These are phyloP conservation scores for Eulacestoma nigropectus DNA, from an alignment of 2,113 vertebrate species.

Conservation along the genomic window DNA sequence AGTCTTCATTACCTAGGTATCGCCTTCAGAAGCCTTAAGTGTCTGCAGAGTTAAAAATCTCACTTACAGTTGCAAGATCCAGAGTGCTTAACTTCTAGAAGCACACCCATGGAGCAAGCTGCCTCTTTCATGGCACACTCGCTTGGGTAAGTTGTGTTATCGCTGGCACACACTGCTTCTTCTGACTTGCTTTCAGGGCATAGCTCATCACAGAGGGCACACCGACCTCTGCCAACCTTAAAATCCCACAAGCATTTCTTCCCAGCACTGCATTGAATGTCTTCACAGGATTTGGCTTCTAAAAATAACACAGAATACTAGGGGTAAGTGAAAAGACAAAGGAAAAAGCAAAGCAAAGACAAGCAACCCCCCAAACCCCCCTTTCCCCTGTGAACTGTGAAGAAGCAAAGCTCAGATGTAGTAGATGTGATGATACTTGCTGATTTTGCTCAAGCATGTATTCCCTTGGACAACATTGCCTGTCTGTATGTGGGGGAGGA, in stretches of 20 bases:
- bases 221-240: slow-evolving; percentile 89
- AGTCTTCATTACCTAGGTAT: slow-evolving; percentile 75
- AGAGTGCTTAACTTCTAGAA: slow-evolving; percentile 96
- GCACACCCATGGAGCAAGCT: slow-evolving; percentile 88
- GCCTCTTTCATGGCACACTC: slow-evolving; percentile 97
- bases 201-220: slow-evolving; percentile 85
- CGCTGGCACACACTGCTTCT: slow-evolving; percentile 94
- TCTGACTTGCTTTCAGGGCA: slow-evolving; percentile 91
- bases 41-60: slow-evolving; percentile 73
- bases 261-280: slow-evolving; percentile 89
- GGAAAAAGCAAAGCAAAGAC: background rate
- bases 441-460: background rate
- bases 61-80: slow-evolving; percentile 99
- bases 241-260: slow-evolving; percentile 97
- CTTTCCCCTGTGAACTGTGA: background rate
- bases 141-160: slow-evolving; percentile 96
- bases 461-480: background rate
- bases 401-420: background rate
- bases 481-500: background rate
- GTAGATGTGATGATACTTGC: background rate
- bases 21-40: slow-evolving; percentile 75
- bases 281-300: slow-evolving; percentile 99
- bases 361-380: background rate
- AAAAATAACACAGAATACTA: slow-evolving; percentile 57
- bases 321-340: slow-evolving; percentile 43